Evolutionary conservation across 2,113 vertebrate species (phyloP), one percentile per base, ranked within the genome.

Genomic region (Muntiacus reevesi): DNA sequence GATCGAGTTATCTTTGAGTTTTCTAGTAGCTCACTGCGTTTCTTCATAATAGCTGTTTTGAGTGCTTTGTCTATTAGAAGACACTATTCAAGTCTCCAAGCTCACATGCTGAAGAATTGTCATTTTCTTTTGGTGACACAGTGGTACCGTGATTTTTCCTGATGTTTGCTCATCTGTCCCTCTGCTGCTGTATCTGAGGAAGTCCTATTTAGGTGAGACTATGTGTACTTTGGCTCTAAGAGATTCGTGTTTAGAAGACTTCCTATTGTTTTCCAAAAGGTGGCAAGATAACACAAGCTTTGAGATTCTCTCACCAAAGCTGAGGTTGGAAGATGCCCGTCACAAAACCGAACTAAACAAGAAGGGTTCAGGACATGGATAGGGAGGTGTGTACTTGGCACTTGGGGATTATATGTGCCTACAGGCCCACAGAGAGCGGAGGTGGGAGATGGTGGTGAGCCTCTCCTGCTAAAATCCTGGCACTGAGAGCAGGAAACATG

Each of bases 351-450:
- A 78, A 28, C 74, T 27, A 83, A 83, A 43, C 54, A 59, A 43
- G 43, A 59, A 43, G 5, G 36, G 14, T 8, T 43, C 13, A 10
- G 36, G 82, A 25, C 14, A 0, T 16, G 43, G 52, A 9, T 14
- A 40, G 23, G 36, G 82, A 40, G 10, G 12, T 62, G 57, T 28
- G 33, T 28, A 45, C 43, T 40, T 81, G 45, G 30, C 43, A 60
- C 43, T 27, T 40, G 25, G 23, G 57, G 33, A 79, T 52, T 59
- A 6, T 3, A 12, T 33, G 57, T 62, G 40, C 40, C 57, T 30
- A 21, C 7, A 6, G 25, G 11, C 40, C 17, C 9, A 36, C 19
- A 25, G 50, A 23, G 52, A 13, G 33, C 0, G 1, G 74, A 1
- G 6, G 78, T 19, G 28, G 45, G 9, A 50, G 28, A 11, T 30